Conservation (phyloP, 2,113 vertebrate genomes). For the Vulpes lagopus region DNA sequence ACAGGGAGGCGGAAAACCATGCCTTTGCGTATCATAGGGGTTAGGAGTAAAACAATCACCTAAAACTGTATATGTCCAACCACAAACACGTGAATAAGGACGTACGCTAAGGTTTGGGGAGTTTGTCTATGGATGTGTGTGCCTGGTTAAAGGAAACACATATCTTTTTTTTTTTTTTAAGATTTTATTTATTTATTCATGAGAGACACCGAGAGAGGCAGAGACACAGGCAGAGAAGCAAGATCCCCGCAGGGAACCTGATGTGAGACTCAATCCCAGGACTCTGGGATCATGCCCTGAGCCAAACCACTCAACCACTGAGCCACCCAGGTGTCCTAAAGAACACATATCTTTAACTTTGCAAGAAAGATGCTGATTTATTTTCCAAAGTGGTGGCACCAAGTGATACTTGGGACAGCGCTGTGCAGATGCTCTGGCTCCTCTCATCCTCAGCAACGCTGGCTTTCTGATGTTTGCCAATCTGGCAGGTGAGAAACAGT, state of each 20-base stretch:
- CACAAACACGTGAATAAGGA: neutral
- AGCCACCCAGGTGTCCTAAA: no score
- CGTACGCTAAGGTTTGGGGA: fast-evolving
- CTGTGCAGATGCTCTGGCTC: fast-evolving
- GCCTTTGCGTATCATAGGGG: fast-evolving
- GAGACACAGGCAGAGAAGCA: no score
- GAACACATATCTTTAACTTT: fast-evolving
- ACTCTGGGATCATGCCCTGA: no score
- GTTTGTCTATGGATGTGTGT: fast-evolving
- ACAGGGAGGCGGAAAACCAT: fast-evolving
- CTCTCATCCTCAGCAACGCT: fast-evolving
- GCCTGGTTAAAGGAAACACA: neutral
- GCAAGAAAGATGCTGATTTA: neutral
- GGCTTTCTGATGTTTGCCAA: fast-evolving
- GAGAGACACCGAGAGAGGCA: no score
- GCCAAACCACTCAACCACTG: no score
- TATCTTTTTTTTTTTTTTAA: no score
- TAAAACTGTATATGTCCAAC: neutral
- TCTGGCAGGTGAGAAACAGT: fast-evolving
- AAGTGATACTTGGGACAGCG: no score
- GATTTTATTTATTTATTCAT: no score
- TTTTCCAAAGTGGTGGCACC: neutral
- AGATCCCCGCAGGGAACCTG: no score
- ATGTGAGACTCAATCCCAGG: no score
- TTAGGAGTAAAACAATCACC: neutral